Evolutionary conservation across 2,888 invertebrate genomes (phyloP).

Genomic region (Bimastos eiseni): DNA sequence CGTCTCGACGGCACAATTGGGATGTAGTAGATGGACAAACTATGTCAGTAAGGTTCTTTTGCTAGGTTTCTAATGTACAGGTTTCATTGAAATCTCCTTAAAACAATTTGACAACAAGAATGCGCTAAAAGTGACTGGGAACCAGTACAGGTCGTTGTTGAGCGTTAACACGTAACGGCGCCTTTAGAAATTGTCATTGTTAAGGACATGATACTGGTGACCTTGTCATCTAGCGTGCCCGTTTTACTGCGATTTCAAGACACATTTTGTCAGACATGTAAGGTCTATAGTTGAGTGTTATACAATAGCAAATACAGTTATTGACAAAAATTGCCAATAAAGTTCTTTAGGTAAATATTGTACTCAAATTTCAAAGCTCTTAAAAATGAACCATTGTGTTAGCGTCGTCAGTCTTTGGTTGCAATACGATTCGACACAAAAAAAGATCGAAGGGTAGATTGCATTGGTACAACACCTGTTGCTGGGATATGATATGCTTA

Average conservation of each 20-base stretch:
- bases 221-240: neutral
- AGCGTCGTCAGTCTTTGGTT: neutral
- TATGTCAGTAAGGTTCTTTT: neutral
- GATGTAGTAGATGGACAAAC: neutral
- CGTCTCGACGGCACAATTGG: too few relatives aligned
- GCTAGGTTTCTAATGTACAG: too few relatives aligned
- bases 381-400: slow-evolving; percentile 1
- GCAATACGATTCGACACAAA: neutral
- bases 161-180: too few relatives aligned
- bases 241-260: neutral
- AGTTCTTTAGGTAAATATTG: neutral
- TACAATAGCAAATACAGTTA: neutral
- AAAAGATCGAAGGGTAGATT: neutral
- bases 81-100: too few relatives aligned
- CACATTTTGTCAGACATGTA: neutral
- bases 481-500: neutral
- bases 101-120: too few relatives aligned
- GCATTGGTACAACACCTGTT: neutral
- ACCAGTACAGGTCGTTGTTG: too few relatives aligned
- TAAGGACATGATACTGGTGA: neutral
- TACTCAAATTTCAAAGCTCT: neutral
- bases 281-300: neutral
- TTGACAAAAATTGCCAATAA: neutral
- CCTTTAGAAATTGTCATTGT: too few relatives aligned
- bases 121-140: too few relatives aligned